Base-by-base conservation (phyloP, 2,113 vertebrate species). In the Tichodroma muraria region DNA sequence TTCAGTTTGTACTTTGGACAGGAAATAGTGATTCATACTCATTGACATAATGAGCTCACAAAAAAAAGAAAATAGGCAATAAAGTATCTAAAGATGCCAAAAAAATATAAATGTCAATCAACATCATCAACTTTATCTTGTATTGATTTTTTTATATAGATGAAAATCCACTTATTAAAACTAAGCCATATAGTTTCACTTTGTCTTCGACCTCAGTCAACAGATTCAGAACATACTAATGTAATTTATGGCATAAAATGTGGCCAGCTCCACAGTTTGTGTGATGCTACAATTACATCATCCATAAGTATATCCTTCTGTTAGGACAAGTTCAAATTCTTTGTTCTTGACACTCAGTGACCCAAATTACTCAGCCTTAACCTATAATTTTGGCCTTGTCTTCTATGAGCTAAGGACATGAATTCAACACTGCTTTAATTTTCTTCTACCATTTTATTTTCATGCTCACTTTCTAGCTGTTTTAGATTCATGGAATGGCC, bases 331-430 rank as follows among this genome's bases (percentile, higher is more conserved):
- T 94, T 95, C 96, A 96, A 66, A 89, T 81, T 95, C 77, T 64
- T 84, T 93, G 57, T 90, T 94, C 88, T 92, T 96, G 92, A 83
- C 94, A 88, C 81, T 35, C 40, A 68, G 24, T 83, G 90, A 94
- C 92, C 94, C 86, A 79, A 64, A 96, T 96, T 95, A 96, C 92
- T 96, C 90, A 96, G 90, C 52, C 47, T 93, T 94, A 93, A 95
- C 92, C 95, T 89, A 15, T 52, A 90, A 88, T 82, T 70, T 94
- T 84, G 69, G 78, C 65, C 80, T 90, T 81, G 61, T 78, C 85
- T 68, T 86, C 68, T 64, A 11, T 86, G 90, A 45, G 40, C 73
- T 81, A 83, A 89, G 83, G 69, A 90, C 83, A 60, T 84, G 52
- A 93, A 89, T 95, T 95, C 82, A 93, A 64, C 56, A 40, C 15